Percentiles rank a stretch among this genome's conserved stretches.
phyloP scores from a whole-genome alignment of 2,797 vertebrate genomes.

The Falco concolor region DNA sequence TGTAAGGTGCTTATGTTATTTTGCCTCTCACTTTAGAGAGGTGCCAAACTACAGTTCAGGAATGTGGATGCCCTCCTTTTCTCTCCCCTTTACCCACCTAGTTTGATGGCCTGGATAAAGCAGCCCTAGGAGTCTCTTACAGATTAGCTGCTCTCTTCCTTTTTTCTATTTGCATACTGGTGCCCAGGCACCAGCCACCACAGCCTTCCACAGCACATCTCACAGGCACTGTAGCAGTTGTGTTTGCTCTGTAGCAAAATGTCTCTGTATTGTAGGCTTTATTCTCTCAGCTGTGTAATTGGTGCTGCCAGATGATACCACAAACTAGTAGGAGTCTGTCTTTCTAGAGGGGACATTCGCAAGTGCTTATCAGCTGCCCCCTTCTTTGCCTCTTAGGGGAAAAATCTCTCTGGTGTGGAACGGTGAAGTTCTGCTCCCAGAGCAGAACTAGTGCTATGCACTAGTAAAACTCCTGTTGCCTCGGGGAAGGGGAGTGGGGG shows the following conservation, averaged over 20 bases:
- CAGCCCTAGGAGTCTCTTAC: background rate
- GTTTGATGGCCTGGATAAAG: background rate
- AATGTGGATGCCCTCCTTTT: background rate
- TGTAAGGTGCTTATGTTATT: background rate
- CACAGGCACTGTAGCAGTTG: background rate
- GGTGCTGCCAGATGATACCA: background rate
- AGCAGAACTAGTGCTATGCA: background rate
- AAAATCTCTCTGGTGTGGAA: background rate
- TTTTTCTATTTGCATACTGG: background rate
- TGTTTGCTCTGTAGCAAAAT: background rate
- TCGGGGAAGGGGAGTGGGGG: background rate
- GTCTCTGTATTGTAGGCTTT: background rate
- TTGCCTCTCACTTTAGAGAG: background rate
- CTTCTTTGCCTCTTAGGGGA: background rate
- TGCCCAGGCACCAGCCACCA: background rate
- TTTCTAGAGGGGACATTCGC: background rate
- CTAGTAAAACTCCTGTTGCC: background rate
- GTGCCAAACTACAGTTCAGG: slow-evolving; percentile 5
- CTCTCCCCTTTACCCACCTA: background rate
- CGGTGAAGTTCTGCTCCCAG: background rate
- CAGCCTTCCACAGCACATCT: background rate
- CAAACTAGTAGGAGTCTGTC: background rate
- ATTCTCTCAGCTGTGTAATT: background rate
- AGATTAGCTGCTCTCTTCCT: background rate
- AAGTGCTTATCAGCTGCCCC: background rate